phyloP scores from a whole-genome alignment of 2,797 vertebrate genomes.

The Xiphophorus birchmanni region DNA sequence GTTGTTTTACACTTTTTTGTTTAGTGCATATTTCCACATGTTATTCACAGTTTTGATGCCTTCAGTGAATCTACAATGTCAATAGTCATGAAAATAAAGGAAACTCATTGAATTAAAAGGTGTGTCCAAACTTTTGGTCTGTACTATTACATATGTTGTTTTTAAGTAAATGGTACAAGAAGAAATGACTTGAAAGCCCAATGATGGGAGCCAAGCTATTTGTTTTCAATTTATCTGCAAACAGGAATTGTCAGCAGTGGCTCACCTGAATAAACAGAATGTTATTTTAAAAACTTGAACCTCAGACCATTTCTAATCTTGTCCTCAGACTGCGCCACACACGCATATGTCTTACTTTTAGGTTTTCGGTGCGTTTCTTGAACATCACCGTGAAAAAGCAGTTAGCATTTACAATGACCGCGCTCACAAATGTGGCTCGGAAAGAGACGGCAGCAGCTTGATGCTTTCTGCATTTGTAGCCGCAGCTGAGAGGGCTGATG shows the following conservation, averaged over 20 bases:
- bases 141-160: neutral
- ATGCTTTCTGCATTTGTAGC: neutral
- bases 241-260: neutral
- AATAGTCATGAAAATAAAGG: too few relatives aligned
- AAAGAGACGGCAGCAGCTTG: neutral
- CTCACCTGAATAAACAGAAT: neutral
- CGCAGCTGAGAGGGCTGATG: neutral
- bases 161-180: neutral
- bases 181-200: neutral
- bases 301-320: neutral
- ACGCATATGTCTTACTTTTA: neutral
- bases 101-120: too few relatives aligned
- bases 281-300: neutral
- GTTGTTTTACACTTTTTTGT: too few relatives aligned
- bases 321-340: neutral
- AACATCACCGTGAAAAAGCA: neutral
- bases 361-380: neutral
- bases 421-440: neutral
- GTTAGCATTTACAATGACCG: neutral
- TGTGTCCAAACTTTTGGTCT: too few relatives aligned
- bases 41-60: too few relatives aligned
- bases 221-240: neutral
- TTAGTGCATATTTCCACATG: too few relatives aligned
- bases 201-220: neutral
- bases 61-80: too few relatives aligned